Evolutionary conservation across 2,113 vertebrate genomes (phyloP).

Genomic region (Malurus alboscapulatus): DNA sequence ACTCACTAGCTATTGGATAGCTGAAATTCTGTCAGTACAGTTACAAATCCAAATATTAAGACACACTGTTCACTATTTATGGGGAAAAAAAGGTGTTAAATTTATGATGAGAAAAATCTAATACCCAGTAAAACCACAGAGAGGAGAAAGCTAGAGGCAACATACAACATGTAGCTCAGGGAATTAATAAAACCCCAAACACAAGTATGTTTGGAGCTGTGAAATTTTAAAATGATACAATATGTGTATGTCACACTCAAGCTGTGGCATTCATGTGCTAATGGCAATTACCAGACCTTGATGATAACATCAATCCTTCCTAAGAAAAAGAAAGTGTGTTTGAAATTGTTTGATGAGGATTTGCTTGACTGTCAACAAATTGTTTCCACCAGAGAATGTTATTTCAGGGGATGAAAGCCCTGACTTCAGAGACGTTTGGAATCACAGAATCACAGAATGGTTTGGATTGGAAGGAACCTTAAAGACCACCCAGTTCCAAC

Average conservation of each 20-base stretch:
- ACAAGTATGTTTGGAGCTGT: not conserved
- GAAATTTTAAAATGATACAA: not conserved
- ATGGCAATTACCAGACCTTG: not conserved
- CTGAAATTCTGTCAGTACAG: not conserved
- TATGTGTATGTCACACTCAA: not conserved
- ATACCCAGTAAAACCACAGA: not conserved
- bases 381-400: not conserved
- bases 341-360: not conserved
- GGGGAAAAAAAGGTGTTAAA: not conserved
- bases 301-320: not conserved
- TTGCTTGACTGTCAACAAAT: not conserved
- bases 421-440: not conserved
- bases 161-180: not conserved
- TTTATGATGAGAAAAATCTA: not conserved
- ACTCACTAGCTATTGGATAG: not conserved
- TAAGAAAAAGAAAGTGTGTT: not conserved
- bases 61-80: not conserved
- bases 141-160: not conserved
- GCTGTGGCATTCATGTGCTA: constrained; percentile 8
- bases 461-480: not conserved
- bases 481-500: not conserved
- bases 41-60: not conserved
- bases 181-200: not conserved
- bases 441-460: not conserved
- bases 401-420: not conserved